These are phyloP conservation scores for Panzeria rudis DNA, from an alignment of 2,888 invertebrate genomes.

Conservation along the genomic window DNA sequence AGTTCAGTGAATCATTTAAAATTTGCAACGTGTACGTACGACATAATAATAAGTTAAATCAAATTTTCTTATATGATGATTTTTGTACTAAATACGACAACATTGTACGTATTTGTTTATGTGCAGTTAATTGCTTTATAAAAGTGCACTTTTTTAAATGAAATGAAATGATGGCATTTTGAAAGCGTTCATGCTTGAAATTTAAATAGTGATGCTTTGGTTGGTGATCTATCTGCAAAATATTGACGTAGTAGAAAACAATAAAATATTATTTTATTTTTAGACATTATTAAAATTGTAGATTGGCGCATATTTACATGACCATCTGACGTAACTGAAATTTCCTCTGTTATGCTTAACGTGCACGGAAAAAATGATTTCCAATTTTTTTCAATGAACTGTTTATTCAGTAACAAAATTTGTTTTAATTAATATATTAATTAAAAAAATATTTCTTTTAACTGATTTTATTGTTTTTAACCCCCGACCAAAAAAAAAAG, in stretches of 20 bases:
- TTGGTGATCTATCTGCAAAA: neutral
- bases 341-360: too few relatives aligned
- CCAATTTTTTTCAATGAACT: too few relatives aligned
- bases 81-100: neutral
- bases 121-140: constrained; percentile 9
- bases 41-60: neutral
- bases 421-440: too few relatives aligned
- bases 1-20: constrained; percentile 25
- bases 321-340: too few relatives aligned
- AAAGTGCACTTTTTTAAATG: neutral
- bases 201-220: neutral
- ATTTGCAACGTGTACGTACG: neutral
- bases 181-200: neutral
- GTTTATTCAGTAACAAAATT: too few relatives aligned
- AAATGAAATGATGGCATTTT: neutral
- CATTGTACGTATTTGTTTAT: neutral
- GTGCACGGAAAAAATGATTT: too few relatives aligned
- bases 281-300: too few relatives aligned
- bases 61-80: constrained; percentile 4
- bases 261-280: too few relatives aligned
- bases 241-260: neutral
- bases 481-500: too few relatives aligned
- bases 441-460: too few relatives aligned
- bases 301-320: too few relatives aligned
- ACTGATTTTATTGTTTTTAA: too few relatives aligned